A percentile compares a stretch with the other conserved stretches of the same genome.
phyloP scores from a whole-genome alignment of 2,113 vertebrate species.

The Rhizomys pruinosus region DNA sequence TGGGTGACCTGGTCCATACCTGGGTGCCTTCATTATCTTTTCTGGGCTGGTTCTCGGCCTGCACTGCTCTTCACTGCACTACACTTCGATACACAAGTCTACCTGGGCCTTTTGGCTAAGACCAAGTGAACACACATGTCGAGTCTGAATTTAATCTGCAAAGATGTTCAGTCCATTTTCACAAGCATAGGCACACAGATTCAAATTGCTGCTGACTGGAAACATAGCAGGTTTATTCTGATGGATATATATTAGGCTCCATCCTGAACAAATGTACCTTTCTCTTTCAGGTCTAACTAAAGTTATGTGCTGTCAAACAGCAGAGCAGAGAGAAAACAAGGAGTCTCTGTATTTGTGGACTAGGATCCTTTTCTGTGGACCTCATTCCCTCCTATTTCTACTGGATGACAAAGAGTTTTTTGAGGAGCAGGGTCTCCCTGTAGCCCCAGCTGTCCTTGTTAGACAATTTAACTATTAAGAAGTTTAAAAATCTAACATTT shows the following conservation, averaged over 20 bases:
- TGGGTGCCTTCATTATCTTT: not conserved
- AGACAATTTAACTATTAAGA: too few species aligned
- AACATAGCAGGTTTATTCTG: not conserved
- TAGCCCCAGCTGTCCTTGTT: too few species aligned
- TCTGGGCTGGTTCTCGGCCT: not conserved
- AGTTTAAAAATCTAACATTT: slow-evolving; percentile 1
- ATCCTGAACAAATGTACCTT: not conserved
- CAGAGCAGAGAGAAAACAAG: slow-evolving; percentile 2
- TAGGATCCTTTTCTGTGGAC: not conserved
- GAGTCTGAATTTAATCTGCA: slow-evolving; percentile 39
- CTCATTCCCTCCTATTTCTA: not conserved
- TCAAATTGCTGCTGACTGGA: not conserved
- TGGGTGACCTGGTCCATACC: not conserved
- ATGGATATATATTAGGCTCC: not conserved
- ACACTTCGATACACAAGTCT: too few species aligned
- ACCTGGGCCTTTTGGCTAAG: not conserved
- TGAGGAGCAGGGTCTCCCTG: too few species aligned
- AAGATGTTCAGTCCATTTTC: not conserved
- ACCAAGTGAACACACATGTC: not conserved
- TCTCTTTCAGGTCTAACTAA: not conserved
- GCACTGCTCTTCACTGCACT: not conserved
- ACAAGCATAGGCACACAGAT: not conserved
- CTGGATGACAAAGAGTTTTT: not conserved
- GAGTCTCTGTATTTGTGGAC: not conserved
- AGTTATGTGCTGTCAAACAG: not conserved